Percentiles rank a stretch among this genome's conserved stretches.
Conservation (phyloP, 2,797 vertebrate species). For the Cryptoprocta ferox region DNA sequence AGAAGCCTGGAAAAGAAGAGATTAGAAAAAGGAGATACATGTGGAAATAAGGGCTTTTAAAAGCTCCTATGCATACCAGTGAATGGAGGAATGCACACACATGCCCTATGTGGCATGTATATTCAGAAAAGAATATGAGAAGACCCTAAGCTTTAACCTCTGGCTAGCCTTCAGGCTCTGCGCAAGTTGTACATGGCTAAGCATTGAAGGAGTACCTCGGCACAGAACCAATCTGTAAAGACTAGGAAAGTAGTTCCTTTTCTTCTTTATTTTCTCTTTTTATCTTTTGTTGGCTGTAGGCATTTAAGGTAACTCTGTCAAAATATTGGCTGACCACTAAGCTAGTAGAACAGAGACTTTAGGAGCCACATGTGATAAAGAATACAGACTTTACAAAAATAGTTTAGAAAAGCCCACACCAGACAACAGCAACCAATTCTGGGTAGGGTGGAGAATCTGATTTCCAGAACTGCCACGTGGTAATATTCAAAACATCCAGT, state of each 20-base stretch:
- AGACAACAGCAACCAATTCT: conserved; percentile 7
- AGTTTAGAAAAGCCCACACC: conserved; percentile 32
- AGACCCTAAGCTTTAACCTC: not conserved
- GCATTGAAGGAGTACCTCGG: not conserved
- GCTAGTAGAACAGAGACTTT: conserved; percentile 28
- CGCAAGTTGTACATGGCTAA: not conserved
- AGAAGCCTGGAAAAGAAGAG: not conserved
- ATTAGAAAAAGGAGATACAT: not conserved
- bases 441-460: not conserved
- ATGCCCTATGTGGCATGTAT: not conserved
- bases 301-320: conserved; percentile 45
- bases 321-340: not conserved
- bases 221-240: not conserved
- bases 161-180: not conserved
- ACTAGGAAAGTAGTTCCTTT: not conserved
- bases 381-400: conserved; percentile 28
- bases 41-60: not conserved
- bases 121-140: not conserved
- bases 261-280: not conserved
- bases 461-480: conserved; percentile 3
- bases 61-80: not conserved
- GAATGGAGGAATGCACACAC: not conserved
- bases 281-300: not conserved
- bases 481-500: conserved; percentile 36
- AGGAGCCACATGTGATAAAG: not conserved